These are phyloP conservation scores for Aselliscus stoliczkanus DNA, from an alignment of 2,797 vertebrate genomes.

Conservation along the genomic window DNA sequence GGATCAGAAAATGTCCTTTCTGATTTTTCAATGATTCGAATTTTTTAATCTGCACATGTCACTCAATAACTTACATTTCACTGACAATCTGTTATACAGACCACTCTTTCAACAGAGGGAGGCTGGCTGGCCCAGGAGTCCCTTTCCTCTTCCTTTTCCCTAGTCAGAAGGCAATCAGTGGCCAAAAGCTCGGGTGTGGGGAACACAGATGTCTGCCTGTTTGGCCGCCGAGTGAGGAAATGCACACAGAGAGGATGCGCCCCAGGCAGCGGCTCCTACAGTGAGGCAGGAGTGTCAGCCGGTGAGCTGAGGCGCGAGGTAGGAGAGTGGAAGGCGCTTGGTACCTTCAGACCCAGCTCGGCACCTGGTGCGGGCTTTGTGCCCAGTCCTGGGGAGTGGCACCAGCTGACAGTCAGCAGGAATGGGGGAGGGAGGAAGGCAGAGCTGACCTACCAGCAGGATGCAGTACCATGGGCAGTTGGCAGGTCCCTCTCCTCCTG, in stretches of 20 bases:
- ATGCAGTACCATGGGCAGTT: neutral
- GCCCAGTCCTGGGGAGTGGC: constrained; percentile 60
- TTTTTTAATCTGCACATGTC: neutral
- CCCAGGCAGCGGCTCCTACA: neutral
- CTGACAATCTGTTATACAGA: neutral
- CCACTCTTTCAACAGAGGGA: neutral
- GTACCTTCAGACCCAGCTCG: neutral
- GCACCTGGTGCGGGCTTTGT: constrained; percentile 60
- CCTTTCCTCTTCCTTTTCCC: neutral
- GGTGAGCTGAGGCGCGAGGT: neutral
- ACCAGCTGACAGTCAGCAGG: constrained; percentile 72
- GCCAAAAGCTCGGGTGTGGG: neutral
- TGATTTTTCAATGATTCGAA: neutral
- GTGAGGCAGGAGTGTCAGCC: neutral
- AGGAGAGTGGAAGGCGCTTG: neutral
- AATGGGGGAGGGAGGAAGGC: constrained; percentile 58
- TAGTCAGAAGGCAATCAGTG: neutral
- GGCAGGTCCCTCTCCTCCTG: constrained; percentile 49
- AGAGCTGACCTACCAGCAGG: constrained; percentile 53
- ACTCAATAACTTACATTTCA: neutral
- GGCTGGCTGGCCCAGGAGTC: neutral
- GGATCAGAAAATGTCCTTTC: neutral
- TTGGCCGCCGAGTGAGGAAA: neutral
- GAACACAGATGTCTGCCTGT: constrained; percentile 39
- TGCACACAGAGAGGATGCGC: neutral